Evolutionary conservation across 2,888 invertebrate genomes (phyloP).

Genomic region (Agrochola litura): DNA sequence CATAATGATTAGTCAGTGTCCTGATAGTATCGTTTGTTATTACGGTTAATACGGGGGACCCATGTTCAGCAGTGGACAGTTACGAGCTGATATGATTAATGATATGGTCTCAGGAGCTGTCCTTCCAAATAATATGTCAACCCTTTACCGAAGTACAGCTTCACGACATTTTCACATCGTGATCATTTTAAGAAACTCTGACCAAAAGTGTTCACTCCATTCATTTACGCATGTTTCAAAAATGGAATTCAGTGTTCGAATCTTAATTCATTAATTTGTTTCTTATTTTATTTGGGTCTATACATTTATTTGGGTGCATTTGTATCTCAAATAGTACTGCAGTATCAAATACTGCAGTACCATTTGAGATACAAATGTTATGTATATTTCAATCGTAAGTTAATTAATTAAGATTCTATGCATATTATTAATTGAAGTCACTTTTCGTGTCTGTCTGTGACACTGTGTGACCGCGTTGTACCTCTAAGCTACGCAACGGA

Average conservation of each 20-base stretch:
- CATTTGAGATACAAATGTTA: no score
- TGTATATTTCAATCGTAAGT: neutral
- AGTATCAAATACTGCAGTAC: no score
- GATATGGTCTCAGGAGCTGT: conserved; percentile 1
- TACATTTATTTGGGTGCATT: no score
- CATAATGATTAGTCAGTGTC: neutral
- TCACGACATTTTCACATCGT: neutral
- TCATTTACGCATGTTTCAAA: neutral
- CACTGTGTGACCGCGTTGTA: neutral
- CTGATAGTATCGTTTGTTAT: conserved; percentile 4
- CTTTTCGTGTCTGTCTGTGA: neutral
- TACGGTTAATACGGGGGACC: conserved; percentile 20
- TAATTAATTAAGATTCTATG: neutral
- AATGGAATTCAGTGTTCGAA: neutral
- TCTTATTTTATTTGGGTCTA: neutral
- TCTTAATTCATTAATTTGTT: neutral
- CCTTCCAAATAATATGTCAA: neutral
- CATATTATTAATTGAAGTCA: neutral
- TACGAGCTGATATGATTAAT: conserved; percentile 37
- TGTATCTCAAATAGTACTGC: neutral
- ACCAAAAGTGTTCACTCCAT: neutral
- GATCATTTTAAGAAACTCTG: neutral
- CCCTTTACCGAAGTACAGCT: neutral
- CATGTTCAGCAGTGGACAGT: conserved; percentile 19
- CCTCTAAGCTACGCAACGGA: neutral